phyloP scores from a whole-genome alignment of 2,797 vertebrate species.

The Amblyraja radiata region DNA sequence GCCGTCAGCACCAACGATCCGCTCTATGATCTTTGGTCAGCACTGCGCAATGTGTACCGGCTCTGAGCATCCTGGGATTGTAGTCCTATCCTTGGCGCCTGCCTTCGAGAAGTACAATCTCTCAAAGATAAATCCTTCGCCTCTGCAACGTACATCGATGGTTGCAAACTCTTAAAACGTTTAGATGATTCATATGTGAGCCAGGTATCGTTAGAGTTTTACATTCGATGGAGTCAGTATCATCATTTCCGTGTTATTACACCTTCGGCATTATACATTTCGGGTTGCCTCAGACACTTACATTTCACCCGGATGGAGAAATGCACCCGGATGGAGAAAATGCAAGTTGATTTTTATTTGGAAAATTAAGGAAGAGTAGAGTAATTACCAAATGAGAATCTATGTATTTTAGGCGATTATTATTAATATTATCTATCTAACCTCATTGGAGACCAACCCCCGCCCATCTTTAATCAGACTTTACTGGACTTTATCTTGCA shows the following conservation, averaged over 20 bases:
- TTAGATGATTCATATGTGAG: neutral
- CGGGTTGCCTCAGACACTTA: too few relatives aligned
- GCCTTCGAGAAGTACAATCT: neutral
- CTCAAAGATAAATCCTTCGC: neutral
- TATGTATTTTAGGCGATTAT: neutral
- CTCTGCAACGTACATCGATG: neutral
- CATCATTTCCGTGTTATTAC: neutral
- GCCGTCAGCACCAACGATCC: neutral
- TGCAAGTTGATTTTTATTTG: neutral
- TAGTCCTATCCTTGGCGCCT: conserved; percentile 45
- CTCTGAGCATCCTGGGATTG: conserved; percentile 43
- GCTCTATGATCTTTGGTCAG: too few relatives aligned
- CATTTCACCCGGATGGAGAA: neutral
- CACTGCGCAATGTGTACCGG: neutral
- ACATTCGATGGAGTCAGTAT: neutral
- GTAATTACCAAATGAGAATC: neutral
- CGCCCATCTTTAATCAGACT: too few relatives aligned
- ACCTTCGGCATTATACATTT: too few relatives aligned
- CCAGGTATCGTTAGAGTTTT: neutral
- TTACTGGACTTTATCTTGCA: too few relatives aligned
- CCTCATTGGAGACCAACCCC: too few relatives aligned
- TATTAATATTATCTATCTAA: neutral
- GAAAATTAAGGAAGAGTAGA: neutral
- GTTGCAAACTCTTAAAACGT: neutral
- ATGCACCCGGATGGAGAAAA: neutral